These are phyloP conservation scores for Marmota flaviventris DNA, from an alignment of 2,113 vertebrate species.

Conservation along the genomic window DNA sequence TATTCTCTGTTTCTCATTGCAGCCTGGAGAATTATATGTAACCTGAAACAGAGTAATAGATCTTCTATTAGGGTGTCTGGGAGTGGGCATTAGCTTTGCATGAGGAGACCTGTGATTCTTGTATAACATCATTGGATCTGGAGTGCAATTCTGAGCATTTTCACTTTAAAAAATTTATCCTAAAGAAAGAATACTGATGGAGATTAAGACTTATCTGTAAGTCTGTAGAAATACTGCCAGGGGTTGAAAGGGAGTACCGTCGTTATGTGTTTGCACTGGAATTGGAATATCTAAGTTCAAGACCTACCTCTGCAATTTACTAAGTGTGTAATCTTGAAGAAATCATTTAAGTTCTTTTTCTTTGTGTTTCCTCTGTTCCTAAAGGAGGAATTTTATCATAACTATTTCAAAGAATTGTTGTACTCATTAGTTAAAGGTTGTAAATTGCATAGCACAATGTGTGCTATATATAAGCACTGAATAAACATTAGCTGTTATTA, in stretches of 20 bases:
- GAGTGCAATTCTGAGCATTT: neutral
- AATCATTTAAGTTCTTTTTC: constrained; percentile 28
- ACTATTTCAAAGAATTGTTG: neutral
- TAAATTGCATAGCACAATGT: neutral
- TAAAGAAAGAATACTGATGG: constrained; percentile 27
- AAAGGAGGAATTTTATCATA: neutral
- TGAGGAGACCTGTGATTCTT: neutral
- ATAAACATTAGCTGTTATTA: constrained; percentile 43
- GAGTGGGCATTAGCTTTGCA: neutral
- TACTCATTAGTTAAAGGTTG: neutral
- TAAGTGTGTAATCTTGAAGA: constrained; percentile 13
- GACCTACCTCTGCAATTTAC: neutral
- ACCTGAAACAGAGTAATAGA: neutral
- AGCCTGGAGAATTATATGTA: neutral
- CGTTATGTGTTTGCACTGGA: neutral
- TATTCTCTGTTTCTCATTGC: neutral
- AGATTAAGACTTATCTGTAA: neutral
- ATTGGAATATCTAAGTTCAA: neutral
- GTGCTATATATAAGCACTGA: neutral
- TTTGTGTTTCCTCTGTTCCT: constrained; percentile 39
- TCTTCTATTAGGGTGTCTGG: neutral
- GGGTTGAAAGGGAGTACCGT: neutral
- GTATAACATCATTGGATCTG: neutral
- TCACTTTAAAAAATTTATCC: constrained; percentile 12
- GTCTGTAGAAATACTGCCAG: neutral